A percentile compares a stretch with the other conserved stretches of the same genome.
phyloP scores from a whole-genome alignment of 2,113 vertebrate species.

The Charadrius vociferus region DNA sequence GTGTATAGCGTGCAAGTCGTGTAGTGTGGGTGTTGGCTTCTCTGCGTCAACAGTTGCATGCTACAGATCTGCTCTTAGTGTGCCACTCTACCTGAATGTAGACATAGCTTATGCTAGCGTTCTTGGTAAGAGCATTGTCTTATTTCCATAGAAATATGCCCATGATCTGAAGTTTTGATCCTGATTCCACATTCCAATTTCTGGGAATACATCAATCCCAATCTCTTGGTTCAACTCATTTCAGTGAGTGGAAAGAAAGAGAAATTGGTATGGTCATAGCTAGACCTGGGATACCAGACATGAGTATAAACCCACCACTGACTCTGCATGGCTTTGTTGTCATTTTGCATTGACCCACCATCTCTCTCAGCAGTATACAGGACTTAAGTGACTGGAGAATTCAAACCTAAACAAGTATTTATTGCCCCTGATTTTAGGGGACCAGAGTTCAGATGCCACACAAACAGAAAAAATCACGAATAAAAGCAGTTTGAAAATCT shows the following conservation, averaged over 20 bases:
- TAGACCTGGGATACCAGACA: not conserved
- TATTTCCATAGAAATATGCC: not conserved
- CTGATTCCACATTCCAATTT: not conserved
- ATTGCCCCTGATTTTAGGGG: not conserved
- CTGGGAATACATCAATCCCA: not conserved
- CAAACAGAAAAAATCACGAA: not conserved
- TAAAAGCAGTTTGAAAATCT: conserved; percentile 12
- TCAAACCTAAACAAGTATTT: not conserved
- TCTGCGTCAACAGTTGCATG: not conserved
- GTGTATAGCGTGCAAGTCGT: not conserved
- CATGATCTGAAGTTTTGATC: not conserved
- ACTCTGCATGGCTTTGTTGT: not conserved
- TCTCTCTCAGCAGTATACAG: not conserved
- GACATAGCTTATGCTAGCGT: not conserved
- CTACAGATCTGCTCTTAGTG: not conserved
- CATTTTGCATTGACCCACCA: not conserved
- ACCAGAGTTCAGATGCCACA: not conserved
- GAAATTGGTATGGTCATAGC: not conserved
- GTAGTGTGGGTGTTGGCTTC: not conserved
- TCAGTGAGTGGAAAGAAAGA: not conserved
- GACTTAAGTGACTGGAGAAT: not conserved
- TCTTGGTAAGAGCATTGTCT: not conserved
- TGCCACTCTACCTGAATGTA: not conserved
- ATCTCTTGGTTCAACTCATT: not conserved
- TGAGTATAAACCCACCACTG: not conserved